Conservation (phyloP, 2,888 invertebrate species). For the Isoperla grammatica region DNA sequence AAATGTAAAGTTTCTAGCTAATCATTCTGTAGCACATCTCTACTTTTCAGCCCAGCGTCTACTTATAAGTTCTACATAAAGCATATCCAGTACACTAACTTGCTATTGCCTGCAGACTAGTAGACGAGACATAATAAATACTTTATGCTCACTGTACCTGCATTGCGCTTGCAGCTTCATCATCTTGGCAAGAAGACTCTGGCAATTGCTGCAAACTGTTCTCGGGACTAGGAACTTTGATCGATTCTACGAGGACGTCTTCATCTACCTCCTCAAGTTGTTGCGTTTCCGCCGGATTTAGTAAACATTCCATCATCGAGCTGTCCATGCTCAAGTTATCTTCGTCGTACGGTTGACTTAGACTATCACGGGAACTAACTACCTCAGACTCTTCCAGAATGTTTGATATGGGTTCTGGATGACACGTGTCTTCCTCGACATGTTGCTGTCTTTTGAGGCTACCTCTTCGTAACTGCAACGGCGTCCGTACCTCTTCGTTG, state of each 20-base stretch:
- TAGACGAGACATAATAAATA: too few species aligned
- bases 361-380: background rate
- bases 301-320: background rate
- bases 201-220: background rate
- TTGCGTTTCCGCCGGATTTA: background rate
- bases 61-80: too few species aligned
- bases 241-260: too few species aligned
- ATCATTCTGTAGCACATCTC: too few species aligned
- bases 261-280: too few species aligned
- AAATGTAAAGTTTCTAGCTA: too few species aligned
- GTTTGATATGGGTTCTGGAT: background rate
- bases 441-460: slow-evolving; percentile 28
- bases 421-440: slow-evolving; percentile 20
- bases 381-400: background rate
- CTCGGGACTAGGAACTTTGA: background rate
- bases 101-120: too few species aligned
- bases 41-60: too few species aligned
- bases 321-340: background rate
- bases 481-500: background rate
- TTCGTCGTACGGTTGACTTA: background rate
- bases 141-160: too few species aligned
- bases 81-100: too few species aligned
- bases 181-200: background rate
- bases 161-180: too few species aligned
- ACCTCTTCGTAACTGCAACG: slow-evolving; percentile 22